Percentiles rank a stretch among this genome's conserved stretches.
Conservation (phyloP, 2,888 invertebrate species). For the Schizotus pectinicornis region DNA sequence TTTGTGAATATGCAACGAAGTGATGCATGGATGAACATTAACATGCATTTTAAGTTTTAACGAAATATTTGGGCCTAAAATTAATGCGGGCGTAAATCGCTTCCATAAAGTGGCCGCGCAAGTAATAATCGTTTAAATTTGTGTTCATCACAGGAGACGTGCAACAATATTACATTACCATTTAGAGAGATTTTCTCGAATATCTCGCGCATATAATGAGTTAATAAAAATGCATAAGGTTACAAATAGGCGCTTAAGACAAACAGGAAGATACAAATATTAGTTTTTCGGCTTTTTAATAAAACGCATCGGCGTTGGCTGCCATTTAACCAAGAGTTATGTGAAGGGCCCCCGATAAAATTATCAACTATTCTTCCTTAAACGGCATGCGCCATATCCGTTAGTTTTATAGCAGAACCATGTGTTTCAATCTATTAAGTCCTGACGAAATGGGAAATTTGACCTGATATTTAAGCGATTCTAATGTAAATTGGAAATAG, state of each 20-base stretch:
- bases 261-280: conserved; percentile 53
- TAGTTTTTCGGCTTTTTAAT: conserved; percentile 46
- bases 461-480: conserved; percentile 19
- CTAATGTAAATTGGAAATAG: conserved; percentile 20
- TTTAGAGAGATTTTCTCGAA: conserved; percentile 18
- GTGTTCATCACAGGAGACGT: conserved; percentile 7
- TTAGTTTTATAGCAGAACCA: conserved; percentile 5
- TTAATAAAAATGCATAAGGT: conserved; percentile 51
- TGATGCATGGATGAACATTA: too few relatives aligned
- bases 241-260: conserved; percentile 40
- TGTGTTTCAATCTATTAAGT: conserved; percentile 22
- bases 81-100: conserved; percentile 9
- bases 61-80: background rate
- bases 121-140: conserved; percentile 13
- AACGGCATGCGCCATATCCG: conserved; percentile 14
- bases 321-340: conserved; percentile 46
- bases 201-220: conserved; percentile 41
- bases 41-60: too few relatives aligned
- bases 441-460: conserved; percentile 19
- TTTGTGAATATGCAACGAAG: too few relatives aligned
- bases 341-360: conserved; percentile 26
- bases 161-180: conserved; percentile 26
- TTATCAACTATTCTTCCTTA: conserved; percentile 25
- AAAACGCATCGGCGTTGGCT: conserved; percentile 45
- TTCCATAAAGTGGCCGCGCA: conserved; percentile 10